A percentile compares a stretch with the other conserved stretches of the same genome.
phyloP scores from a whole-genome alignment of 2,113 vertebrate genomes.

The human region GRCh38 chr13:36112501-36113000 shows the following conservation, averaged over 20 bases:
- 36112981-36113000: background rate
- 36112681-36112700: background rate
- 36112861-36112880: background rate
- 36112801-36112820: background rate
- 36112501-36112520: background rate
- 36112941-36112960: background rate
- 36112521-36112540: background rate
- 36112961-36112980: background rate
- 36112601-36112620: background rate
- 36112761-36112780: no score
- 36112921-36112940: background rate
- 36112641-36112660: background rate
- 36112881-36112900: background rate
- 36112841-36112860: background rate
- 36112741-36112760: background rate
- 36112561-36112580: background rate
- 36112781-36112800: background rate
- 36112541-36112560: background rate
- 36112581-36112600: background rate
- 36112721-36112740: background rate
- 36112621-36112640: background rate
- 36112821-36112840: background rate
- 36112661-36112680: background rate
- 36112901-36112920: background rate
- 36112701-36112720: background rate